A percentile compares a stretch with the other conserved stretches of the same genome.
phyloP scores from a whole-genome alignment of 35 echinoderm and acorn worm genomes.

The Apostichopus parvimensis region DNA sequence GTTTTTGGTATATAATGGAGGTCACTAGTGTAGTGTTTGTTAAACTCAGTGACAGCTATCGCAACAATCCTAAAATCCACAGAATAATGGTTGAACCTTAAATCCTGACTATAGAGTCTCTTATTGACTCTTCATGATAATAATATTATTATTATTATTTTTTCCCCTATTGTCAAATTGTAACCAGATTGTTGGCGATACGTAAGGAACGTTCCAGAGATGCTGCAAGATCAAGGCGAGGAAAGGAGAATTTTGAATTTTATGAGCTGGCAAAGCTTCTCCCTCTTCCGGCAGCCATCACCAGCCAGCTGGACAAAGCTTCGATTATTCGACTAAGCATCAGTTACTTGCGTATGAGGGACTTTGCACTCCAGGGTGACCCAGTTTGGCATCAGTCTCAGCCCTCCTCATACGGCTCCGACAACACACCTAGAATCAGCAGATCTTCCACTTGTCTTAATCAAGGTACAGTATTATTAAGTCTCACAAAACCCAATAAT shows the following conservation, averaged over 20 bases:
- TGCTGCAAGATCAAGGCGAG: conserved; percentile 86
- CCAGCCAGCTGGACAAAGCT: conserved; percentile 98
- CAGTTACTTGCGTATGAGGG: conserved; percentile 88
- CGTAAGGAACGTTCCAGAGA: conserved; percentile 96
- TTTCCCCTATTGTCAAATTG: no score
- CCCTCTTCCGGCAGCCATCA: conserved; percentile 93
- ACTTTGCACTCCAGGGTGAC: conserved; percentile 89
- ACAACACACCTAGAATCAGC: conserved; percentile 9
- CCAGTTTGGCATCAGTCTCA: conserved; percentile 81
- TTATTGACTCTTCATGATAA: no score
- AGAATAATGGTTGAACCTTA: no score
- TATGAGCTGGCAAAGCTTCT: conserved; percentile 98
- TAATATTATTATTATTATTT: no score
- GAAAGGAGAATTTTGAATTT: conserved; percentile 99
- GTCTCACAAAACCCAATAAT: no score
- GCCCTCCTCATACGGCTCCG: conserved; percentile 40
- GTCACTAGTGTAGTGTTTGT: no score
- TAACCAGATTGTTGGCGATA: conserved; percentile 77
- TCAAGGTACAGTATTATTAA: conserved; percentile 23
- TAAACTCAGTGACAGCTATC: no score
- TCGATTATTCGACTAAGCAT: conserved; percentile 98
- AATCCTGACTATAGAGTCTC: no score
- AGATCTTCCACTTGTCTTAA: conserved; percentile 52
- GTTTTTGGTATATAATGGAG: no score
- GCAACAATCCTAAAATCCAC: no score